Evolutionary conservation across 92 coral and sea anemone species (phyloP), one percentile per base, ranked within the genome.

Genomic region (Porites rus): DNA sequence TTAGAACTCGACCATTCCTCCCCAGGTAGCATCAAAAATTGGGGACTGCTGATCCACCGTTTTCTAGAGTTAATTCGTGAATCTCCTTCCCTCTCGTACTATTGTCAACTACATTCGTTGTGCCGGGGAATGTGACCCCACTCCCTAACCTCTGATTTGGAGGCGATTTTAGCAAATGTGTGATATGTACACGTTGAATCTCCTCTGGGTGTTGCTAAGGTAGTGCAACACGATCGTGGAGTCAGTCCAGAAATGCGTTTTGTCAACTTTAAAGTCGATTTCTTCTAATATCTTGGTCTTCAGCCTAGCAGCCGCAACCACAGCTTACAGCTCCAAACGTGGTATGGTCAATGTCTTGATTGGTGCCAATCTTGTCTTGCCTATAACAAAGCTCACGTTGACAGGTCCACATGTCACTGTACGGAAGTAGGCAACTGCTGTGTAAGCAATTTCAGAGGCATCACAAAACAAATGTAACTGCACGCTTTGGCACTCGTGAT

Each of bases 21-120:
- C 62, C 11, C 51, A 77, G 70, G 52, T 20, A 25, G 19, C 74
- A 52, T 43, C 1, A 46, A 73, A 43, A 79, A 79, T 65, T 62
- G 52, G 28, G 84, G 91, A 38, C 91, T 88, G 21, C 59, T 74
- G 83, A 79, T 76, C 88, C 91, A 88, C 12, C 88, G 82, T 84
- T 75, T 25, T 28, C 51, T 5, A 88, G 74, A 16, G 78, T 76
- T 31, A 87, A 80, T 2, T 60, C 31, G 31, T 28, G 31, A 28
- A 28, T 28, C 31, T 28, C 31, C 31, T 28, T 28, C 31, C 31
- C 31, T 28, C 3, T 28, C 31, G 31, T 2, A 28, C 31, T 1
- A 28, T 82, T 88, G 24, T 88, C 92, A 1, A 80, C 84, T 22
- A 85, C 84, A 69, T 88, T 88, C 3, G 60, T 73, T 16, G 8